Base-by-base conservation (phyloP, 2,797 vertebrate species). In the Oophaga sylvatica region DNA sequence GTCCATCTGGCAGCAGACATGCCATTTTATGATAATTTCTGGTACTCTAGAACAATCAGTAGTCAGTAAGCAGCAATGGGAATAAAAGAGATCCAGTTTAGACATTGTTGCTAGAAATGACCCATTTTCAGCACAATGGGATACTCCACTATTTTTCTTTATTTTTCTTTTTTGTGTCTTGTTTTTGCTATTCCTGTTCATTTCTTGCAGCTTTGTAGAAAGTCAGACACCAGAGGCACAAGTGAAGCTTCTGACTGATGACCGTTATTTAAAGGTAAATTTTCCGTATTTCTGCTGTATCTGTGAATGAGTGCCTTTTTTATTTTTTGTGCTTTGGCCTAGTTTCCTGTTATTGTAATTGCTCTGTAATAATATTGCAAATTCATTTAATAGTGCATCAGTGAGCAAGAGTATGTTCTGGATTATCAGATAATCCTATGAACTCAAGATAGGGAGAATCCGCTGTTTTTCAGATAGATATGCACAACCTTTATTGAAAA, bases 251-350 rank as follows among this genome's bases (percentile, higher is more conserved):
- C 91, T 96, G 87, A 97, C 95, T 0, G 92, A 92, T 88, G 96
- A 98, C 56, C 83, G 26, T 80, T 92, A 92, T 92, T 93, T 99
- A 91, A 99, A 98, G 97, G 98, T 98, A 94, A 89, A 88, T 31
- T 35, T 62, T 80, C 11, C 5, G 17, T 15, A 73, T 73, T 71
- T 41, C 67, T 29, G 3, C 12, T 16, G 5, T 29, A 13, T 29
- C 29, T 16, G 29, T 15, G 15, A 35, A 1, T 2, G 26, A 70
- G 31, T 68, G 65, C 26, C 12, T 2, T 68, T 68, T 16, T 7
- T 67, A 1, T 29, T 68, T 68, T 68, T 3, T 68, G 11, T 68
- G 3, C 29, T 35, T 35, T 35, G 35, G 35, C 35, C 35, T 41
- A 41, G n/a, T 26, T 12, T 12, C 15, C 17, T 29, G 3, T 68